phyloP scores from a whole-genome alignment of 2,888 invertebrate species.

The Lydus trimaculatus region DNA sequence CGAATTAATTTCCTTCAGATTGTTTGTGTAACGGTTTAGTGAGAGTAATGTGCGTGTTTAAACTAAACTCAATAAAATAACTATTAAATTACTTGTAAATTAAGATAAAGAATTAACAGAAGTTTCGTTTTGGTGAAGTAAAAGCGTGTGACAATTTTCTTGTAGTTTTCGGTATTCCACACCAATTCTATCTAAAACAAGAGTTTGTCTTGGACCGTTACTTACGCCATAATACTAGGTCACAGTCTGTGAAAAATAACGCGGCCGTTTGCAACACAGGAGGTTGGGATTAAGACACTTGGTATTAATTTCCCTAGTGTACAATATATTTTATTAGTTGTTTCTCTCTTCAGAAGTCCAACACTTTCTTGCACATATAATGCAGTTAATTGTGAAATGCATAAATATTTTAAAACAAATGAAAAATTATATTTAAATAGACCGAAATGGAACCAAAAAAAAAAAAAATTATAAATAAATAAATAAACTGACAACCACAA shows the following conservation, averaged over 20 bases:
- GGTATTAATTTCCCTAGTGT: conserved; percentile 63
- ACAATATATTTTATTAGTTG: conserved; percentile 63
- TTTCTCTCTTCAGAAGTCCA: conserved; percentile 56
- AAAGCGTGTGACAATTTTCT: conserved; percentile 38
- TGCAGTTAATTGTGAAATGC: conserved; percentile 58
- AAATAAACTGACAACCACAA: neutral
- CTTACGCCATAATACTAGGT: conserved; percentile 58
- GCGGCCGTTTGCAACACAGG: conserved; percentile 58
- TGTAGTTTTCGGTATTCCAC: conserved; percentile 31
- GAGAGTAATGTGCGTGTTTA: conserved; percentile 18
- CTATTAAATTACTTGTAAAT: conserved; percentile 44
- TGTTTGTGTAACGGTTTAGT: conserved; percentile 13
- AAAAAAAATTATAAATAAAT: neutral
- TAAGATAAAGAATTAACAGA: conserved; percentile 51
- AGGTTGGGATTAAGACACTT: conserved; percentile 62
- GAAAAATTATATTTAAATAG: conserved; percentile 13
- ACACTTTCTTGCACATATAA: conserved; percentile 57
- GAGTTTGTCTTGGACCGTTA: conserved; percentile 54
- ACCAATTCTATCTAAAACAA: conserved; percentile 44
- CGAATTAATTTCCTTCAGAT: neutral
- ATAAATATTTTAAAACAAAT: conserved; percentile 54
- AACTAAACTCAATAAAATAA: conserved; percentile 23
- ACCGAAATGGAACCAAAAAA: neutral
- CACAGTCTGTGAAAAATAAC: conserved; percentile 60
- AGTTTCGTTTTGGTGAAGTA: conserved; percentile 34